phyloP scores from a whole-genome alignment of 2,888 invertebrate genomes.

The Sarcophaga subvicina region DNA sequence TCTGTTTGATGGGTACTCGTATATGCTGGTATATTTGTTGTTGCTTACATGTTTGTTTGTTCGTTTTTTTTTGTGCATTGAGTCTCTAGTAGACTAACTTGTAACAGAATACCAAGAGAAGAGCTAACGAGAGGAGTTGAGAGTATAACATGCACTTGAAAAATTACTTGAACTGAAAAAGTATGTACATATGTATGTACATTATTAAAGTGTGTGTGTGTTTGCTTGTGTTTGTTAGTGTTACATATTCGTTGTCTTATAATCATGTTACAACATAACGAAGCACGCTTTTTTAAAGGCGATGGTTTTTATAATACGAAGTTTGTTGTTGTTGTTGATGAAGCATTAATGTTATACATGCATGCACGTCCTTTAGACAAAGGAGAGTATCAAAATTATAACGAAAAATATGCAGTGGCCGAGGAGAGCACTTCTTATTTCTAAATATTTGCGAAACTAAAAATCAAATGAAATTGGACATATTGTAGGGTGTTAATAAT shows the following conservation, averaged over 20 bases:
- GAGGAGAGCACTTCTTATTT: too few species aligned
- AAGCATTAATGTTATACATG: too few species aligned
- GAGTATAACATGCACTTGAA: conserved; percentile 57
- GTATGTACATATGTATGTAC: neutral
- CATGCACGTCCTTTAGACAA: too few species aligned
- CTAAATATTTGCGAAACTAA: too few species aligned
- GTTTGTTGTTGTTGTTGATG: too few species aligned
- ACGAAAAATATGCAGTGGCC: too few species aligned
- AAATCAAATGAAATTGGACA: too few species aligned
- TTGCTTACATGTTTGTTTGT: neutral
- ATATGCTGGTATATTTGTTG: neutral
- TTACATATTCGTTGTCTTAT: conserved; percentile 20
- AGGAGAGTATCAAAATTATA: too few species aligned
- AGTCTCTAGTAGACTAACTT: conserved; percentile 45
- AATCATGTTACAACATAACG: conserved; percentile 63
- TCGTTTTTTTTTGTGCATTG: neutral
- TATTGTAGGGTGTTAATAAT: too few species aligned
- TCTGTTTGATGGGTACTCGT: neutral
- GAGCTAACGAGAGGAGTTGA: conserved; percentile 49
- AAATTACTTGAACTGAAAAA: conserved; percentile 11
- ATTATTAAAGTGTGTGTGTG: neutral
- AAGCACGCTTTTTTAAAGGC: conserved; percentile 35
- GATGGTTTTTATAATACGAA: neutral
- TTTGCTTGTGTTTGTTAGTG: neutral
- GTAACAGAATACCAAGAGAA: conserved; percentile 44